Evolutionary conservation across 64 coral and sea anemone genomes (phyloP), one percentile per base, ranked within the genome.

Genomic region (Dendronephthya gigantea): DNA sequence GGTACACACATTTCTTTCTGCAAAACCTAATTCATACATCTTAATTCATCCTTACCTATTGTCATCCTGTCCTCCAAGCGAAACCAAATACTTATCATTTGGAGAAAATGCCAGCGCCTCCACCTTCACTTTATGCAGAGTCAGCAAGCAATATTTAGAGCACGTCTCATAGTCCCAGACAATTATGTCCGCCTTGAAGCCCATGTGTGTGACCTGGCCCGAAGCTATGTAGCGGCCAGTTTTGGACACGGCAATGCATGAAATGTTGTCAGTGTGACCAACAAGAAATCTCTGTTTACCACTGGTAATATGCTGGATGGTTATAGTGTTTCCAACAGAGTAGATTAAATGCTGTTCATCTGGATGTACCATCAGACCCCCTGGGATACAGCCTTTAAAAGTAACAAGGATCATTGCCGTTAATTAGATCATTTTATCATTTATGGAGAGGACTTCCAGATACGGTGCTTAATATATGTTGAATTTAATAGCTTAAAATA

Each of bases 51-150:
- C 13, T 9, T 35, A 98, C 95, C 59, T 87, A 86, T 92, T 90
- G 81, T 98, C 95, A 91, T 98, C 95, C 56, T 98, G 95, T 15
- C 95, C 95, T 51, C 95, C 95, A 82, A 98, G 95, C 10, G 95
- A 98, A 22, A 93, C 95, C 49, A 98, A 83, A 87, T 98, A 98
- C 62, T 91, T 90, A 82, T 98, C 95, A 86, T 91, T 93, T 22
- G 95, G 95, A 56, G 95, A 98, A 66, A 98, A 98, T 39, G 92
- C 92, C 84, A 98, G 49, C 36, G 95, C 91, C 79, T 98, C 89
- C 7, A 98, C 95, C 83, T 98, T 98, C 19, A 98, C 95, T 88
- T 98, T 98, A 75, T 98, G 95, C 27, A 98, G 47, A 28, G 92
- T 84, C 34, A 89, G 41, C 55, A 83, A 58, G 12, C 58, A 88